Base-by-base conservation (phyloP, 2,888 invertebrate genomes). In the Mesorhabditis sp. region DNA sequence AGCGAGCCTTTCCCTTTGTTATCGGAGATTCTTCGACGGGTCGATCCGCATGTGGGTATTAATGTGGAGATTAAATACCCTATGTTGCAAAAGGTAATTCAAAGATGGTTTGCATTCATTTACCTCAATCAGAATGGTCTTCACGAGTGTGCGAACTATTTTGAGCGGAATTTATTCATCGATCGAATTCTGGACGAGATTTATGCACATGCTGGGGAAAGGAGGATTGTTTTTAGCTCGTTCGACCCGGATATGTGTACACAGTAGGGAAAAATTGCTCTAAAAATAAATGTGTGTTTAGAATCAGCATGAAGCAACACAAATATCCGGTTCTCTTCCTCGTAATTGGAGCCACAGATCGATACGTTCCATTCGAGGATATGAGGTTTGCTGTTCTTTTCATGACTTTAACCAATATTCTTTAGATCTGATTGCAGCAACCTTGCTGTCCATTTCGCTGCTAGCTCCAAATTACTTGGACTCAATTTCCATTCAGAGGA, bases 31-130 rank as follows among this genome's bases (percentile, higher is more conserved):
- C 88, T 98, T 42, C 91, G 92, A 80, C 90, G 89, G 41, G 90
- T 98, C 61, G 92, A 94, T 85, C 88, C 89, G 5, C 91, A 92
- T 86, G 92, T 94, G 63, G 97, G 97, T 0, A 95, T 96, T 86
- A 97, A 97, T 87, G 91, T 98, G 72, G 98, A 98, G 89, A 90
- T 98, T 67, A 98, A 98, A 87, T 97, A 95, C 92, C 94, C 94
- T 0, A 93, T 95, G 91, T 91, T 71, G 80, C 80, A 81, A 77
- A 77, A 76, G 78, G 81, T 78, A 62, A 64, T 28, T 7, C 64
- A 63, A n/a, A 2, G 13, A 41, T 15, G n/a, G 7, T 3, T 15
- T n/a, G n/a, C 7, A 15, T 28, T 15, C 41, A 28, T 2, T n/a
- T 63, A 7, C 10, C n/a, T 28, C 7, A n/a, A 76, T 62, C 65